A percentile compares a stretch with the other conserved stretches of the same genome.
These are phyloP conservation scores for Tetranychus truncatus DNA, from an alignment of 2,888 invertebrate species.

Conservation along the genomic window DNA sequence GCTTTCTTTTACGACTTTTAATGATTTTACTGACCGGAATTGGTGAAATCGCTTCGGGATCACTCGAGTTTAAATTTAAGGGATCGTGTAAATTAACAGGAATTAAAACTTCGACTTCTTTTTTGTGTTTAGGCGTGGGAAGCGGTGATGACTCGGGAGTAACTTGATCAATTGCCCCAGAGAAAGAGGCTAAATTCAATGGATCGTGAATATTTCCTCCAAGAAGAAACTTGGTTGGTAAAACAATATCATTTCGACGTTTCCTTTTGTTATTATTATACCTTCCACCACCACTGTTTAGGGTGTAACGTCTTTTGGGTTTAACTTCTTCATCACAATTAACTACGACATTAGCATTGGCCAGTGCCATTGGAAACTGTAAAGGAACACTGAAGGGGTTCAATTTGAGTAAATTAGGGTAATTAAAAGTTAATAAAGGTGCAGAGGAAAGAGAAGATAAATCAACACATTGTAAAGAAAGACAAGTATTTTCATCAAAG, in stretches of 20 bases:
- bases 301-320: conserved; percentile 1
- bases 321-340: neutral
- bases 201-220: conserved; percentile 92
- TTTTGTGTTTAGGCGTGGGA: conserved; percentile 51
- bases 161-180: conserved; percentile 37
- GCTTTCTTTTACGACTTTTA: conserved; percentile 12
- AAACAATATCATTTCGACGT: conserved; percentile 31
- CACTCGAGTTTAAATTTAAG: conserved; percentile 46
- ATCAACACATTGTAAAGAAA: too few relatives aligned
- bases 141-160: conserved; percentile 82
- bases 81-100: conserved; percentile 84
- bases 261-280: conserved; percentile 7
- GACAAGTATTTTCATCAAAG: too few relatives aligned
- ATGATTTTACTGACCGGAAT: neutral
- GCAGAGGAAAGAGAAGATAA: too few relatives aligned
- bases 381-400: too few relatives aligned
- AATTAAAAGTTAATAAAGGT: too few relatives aligned
- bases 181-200: conserved; percentile 69
- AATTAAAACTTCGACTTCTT: conserved; percentile 61
- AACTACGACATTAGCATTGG: neutral
- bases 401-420: too few relatives aligned
- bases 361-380: neutral
- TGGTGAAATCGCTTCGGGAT: conserved; percentile 29
- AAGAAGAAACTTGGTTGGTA: conserved; percentile 59
- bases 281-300: neutral